phyloP scores from a whole-genome alignment of 2,888 invertebrate species.

The Drosophila robusta region DNA sequence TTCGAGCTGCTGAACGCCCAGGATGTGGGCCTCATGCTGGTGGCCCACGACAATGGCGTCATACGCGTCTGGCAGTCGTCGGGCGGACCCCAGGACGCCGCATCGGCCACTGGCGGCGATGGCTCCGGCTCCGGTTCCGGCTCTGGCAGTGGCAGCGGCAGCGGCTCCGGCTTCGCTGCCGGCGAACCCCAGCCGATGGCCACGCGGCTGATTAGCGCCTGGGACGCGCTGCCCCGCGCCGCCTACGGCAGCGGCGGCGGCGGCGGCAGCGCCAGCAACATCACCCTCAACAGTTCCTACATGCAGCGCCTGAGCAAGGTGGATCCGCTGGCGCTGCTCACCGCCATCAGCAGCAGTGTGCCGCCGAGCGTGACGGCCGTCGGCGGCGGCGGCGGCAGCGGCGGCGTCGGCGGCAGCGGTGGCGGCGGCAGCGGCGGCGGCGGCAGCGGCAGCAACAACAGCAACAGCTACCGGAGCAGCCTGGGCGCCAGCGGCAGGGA shows the following conservation, averaged over 20 bases:
- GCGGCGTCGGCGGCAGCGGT: not conserved
- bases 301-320: constrained; percentile 23
- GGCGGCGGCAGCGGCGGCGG: not conserved
- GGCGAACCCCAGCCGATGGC: constrained; percentile 75
- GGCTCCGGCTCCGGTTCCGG: too few relatives aligned
- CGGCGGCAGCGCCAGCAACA: not conserved
- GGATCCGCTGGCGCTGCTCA: constrained; percentile 20
- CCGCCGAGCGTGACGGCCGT: not conserved
- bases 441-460: not conserved
- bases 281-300: constrained; percentile 36
- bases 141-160: too few relatives aligned
- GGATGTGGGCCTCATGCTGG: constrained; percentile 89
- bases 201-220: constrained; percentile 90
- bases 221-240: constrained; percentile 90
- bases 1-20: constrained; percentile 95
- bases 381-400: not conserved
- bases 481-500: constrained; percentile 85
- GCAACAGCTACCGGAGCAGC: not conserved
- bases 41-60: constrained; percentile 90
- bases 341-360: not conserved
- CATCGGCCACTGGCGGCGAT: not conserved
- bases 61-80: constrained; percentile 85
- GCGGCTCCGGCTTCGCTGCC: too few relatives aligned
- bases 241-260: not conserved
- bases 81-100: not conserved